A percentile compares a stretch with the other conserved stretches of the same genome.
Evolutionary conservation across 53 echinoderm and acorn worm genomes (phyloP).

Genomic region (Apostichopus leukothele): DNA sequence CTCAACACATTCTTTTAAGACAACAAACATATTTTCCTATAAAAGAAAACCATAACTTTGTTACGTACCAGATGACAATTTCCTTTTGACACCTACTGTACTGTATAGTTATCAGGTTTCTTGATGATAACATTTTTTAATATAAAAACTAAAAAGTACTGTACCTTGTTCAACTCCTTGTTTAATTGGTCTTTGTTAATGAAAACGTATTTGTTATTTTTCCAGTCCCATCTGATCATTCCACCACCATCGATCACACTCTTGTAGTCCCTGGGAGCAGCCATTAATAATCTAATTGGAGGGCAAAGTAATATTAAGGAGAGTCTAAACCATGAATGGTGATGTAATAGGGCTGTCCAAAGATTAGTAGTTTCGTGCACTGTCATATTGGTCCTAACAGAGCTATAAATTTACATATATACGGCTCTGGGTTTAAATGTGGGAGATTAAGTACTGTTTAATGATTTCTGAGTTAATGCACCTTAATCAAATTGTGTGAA

Average conservation of each 20-base stretch:
- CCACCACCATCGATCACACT: conserved; percentile 57
- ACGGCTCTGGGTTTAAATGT: too few species aligned
- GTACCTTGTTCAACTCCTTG: conserved; percentile 54
- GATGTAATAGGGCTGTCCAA: too few species aligned
- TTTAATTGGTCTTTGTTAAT: conserved; percentile 64
- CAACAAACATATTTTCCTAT: background rate
- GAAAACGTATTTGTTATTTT: conserved; percentile 86
- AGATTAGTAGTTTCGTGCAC: too few species aligned
- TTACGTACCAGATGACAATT: background rate
- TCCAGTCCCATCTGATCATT: conserved; percentile 90
- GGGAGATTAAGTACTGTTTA: too few species aligned
- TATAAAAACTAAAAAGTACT: too few species aligned
- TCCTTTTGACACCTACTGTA: too few species aligned
- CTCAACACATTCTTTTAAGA: background rate
- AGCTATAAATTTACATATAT: too few species aligned
- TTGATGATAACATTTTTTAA: too few species aligned
- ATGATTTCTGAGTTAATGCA: too few species aligned
- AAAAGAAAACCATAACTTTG: background rate
- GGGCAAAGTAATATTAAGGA: background rate
- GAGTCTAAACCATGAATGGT: background rate
- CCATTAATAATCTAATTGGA: conserved; percentile 23
- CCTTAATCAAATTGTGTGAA: too few species aligned
- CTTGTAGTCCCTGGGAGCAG: conserved; percentile 41
- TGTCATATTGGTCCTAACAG: too few species aligned
- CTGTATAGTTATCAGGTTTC: too few species aligned